A percentile compares a stretch with the other conserved stretches of the same genome.
Conservation (phyloP, 1,140 invertebrate genomes). For the Drosophila saltans region DNA sequence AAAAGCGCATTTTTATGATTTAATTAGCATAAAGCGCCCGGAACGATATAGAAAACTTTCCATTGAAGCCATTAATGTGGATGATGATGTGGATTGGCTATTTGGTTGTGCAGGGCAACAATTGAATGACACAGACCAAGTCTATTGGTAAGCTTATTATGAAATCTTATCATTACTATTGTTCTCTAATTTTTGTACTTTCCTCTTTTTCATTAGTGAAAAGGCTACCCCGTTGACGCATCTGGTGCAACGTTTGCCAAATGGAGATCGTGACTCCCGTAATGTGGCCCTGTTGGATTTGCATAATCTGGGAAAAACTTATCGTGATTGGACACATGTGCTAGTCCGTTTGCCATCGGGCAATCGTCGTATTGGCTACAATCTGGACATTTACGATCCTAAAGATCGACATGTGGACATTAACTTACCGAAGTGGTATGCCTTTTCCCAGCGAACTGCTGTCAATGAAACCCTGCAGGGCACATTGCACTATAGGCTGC, state of each 20-base stretch:
- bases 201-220: conserved; percentile 76
- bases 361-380: conserved; percentile 85
- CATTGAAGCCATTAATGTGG: conserved; percentile 84
- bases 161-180: neutral
- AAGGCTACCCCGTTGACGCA: conserved; percentile 87
- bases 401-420: conserved; percentile 85
- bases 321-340: conserved; percentile 88
- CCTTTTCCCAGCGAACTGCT: conserved; percentile 63
- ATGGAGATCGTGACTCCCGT: conserved; percentile 76
- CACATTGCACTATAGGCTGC: conserved; percentile 85
- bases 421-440: conserved; percentile 84
- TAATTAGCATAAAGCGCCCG: conserved; percentile 50
- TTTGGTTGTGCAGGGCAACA: conserved; percentile 87
- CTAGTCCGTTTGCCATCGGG: conserved; percentile 87
- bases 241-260: conserved; percentile 85
- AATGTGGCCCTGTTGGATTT: conserved; percentile 87
- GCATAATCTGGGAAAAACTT: conserved; percentile 84
- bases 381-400: conserved; percentile 87
- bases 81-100: conserved; percentile 87
- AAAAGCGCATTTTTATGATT: conserved; percentile 46
- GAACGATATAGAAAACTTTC: conserved; percentile 57
- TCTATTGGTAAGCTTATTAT: conserved; percentile 86
- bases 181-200: neutral
- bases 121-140: conserved; percentile 83
- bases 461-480: conserved; percentile 84